These are phyloP conservation scores for Apolygus lucorum DNA, from an alignment of 1,140 invertebrate species.

Conservation along the genomic window DNA sequence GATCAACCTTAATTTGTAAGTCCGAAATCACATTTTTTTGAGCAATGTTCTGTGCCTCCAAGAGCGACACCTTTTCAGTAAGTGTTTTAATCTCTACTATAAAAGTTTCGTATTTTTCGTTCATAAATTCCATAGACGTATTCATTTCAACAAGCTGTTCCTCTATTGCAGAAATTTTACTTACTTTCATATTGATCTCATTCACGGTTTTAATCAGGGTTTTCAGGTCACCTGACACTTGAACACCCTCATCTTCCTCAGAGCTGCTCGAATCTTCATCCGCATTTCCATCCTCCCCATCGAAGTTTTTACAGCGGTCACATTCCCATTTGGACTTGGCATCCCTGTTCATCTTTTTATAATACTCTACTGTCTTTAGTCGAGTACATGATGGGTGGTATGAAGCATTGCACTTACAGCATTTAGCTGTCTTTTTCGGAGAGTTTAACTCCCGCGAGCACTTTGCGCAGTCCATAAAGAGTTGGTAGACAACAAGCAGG, in stretches of 20 bases:
- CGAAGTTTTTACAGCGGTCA: neutral
- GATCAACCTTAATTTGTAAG: neutral
- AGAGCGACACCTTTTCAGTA: neutral
- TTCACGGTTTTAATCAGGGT: neutral
- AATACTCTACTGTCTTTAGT: neutral
- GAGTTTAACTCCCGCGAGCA: too few species aligned
- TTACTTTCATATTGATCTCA: neutral
- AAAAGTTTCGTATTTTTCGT: neutral
- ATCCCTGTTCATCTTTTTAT: neutral
- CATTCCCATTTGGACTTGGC: neutral
- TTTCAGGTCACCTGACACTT: neutral
- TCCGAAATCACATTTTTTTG: neutral
- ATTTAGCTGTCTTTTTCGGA: neutral
- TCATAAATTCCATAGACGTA: neutral
- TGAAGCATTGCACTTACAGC: neutral
- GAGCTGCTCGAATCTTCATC: neutral
- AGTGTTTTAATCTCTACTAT: neutral
- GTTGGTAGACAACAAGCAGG: too few species aligned
- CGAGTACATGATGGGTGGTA: too few species aligned
- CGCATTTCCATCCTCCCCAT: neutral
- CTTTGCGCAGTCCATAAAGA: neutral
- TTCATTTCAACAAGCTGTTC: neutral
- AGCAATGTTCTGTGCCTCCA: neutral
- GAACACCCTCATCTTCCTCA: neutral
- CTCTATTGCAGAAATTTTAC: neutral